A percentile compares a stretch with the other conserved stretches of the same genome.
These are phyloP conservation scores for Python bivittatus DNA, from an alignment of 2,113 vertebrate species.

Conservation along the genomic window DNA sequence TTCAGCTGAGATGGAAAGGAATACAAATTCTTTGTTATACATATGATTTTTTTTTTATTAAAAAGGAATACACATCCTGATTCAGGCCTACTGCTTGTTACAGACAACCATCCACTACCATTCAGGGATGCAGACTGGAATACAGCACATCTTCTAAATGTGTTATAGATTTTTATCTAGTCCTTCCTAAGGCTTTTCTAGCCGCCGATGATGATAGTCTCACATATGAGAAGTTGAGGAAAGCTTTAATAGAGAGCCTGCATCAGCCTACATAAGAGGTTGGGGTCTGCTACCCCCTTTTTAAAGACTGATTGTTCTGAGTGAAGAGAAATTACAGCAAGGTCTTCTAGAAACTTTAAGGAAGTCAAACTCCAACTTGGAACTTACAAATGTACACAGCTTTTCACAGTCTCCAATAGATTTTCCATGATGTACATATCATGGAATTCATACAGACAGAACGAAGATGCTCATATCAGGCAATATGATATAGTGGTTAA, in stretches of 20 bases:
- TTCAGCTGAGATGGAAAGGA: not conserved
- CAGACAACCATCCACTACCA: not conserved
- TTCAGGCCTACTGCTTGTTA: not conserved
- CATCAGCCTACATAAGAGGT: not conserved
- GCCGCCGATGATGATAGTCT: not conserved
- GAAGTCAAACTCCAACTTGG: not conserved
- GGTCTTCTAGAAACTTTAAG: not conserved
- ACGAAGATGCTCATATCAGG: not conserved
- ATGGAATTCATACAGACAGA: not conserved
- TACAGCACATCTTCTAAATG: not conserved
- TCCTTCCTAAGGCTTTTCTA: too few relatives aligned
- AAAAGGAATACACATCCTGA: not conserved
- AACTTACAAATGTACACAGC: too few relatives aligned
- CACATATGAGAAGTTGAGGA: not conserved
- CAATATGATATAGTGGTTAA: not conserved
- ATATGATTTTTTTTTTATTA: not conserved
- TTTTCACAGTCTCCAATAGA: not conserved
- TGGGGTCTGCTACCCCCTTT: not conserved
- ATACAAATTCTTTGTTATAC: too few relatives aligned
- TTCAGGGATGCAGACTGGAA: not conserved
- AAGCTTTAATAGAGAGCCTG: not conserved
- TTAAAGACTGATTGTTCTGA: not conserved
- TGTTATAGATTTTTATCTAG: not conserved
- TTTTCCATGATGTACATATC: slow-evolving; percentile 14
- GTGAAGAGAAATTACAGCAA: not conserved